Conservation (phyloP, 2,113 vertebrate genomes). For the Scolopax mira region DNA sequence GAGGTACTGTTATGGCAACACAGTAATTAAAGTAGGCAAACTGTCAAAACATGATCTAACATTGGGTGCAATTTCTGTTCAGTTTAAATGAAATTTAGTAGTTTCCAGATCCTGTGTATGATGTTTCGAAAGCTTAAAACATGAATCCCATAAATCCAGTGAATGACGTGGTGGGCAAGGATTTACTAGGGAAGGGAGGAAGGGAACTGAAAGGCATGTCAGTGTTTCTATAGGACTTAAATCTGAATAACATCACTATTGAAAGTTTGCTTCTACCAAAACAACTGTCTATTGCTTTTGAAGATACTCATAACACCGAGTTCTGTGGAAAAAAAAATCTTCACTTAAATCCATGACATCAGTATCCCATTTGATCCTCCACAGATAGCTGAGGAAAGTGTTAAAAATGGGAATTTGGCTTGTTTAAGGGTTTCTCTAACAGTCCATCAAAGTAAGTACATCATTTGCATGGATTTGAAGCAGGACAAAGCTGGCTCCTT, state of each 20-base stretch:
- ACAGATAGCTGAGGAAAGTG: background rate
- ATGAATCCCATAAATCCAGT: background rate
- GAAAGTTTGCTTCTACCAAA: background rate
- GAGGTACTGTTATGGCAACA: background rate
- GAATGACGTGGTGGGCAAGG: background rate
- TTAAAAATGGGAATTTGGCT: background rate
- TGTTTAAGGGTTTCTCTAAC: background rate
- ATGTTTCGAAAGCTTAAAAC: background rate
- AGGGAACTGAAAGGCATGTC: background rate
- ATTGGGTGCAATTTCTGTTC: background rate
- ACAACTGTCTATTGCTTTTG: background rate
- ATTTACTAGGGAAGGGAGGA: slow-evolving; percentile 15
- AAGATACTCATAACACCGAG: background rate
- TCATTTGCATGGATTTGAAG: background rate
- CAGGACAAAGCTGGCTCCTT: background rate
- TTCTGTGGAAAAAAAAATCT: background rate
- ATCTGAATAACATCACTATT: background rate
- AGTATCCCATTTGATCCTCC: background rate
- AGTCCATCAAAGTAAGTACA: background rate
- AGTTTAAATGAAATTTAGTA: background rate
- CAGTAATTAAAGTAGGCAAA: background rate
- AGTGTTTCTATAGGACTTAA: background rate
- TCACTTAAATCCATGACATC: background rate
- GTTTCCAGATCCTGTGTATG: background rate
- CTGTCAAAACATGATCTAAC: background rate